These are phyloP conservation scores for Triplophysa rosa DNA, from an alignment of 2,113 vertebrate species.

Conservation along the genomic window DNA sequence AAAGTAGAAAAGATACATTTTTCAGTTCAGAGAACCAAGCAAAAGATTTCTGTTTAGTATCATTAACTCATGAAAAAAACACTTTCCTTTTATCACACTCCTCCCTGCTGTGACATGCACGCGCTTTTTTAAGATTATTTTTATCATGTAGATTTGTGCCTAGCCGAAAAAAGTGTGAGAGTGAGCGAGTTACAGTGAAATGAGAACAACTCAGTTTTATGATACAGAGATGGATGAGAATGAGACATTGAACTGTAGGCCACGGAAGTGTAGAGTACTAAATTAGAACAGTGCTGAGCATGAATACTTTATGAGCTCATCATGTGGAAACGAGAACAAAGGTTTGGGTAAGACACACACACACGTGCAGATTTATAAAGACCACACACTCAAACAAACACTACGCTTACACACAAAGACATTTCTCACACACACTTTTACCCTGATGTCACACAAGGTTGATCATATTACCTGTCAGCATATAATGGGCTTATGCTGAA, in stretches of 20 bases:
- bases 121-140: slow-evolving; percentile 2
- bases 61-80: not conserved
- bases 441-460: slow-evolving; percentile 53
- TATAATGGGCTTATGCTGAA: slow-evolving; percentile 72
- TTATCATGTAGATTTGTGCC: not conserved
- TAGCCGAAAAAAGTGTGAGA: not conserved
- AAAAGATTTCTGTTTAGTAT: too few species aligned
- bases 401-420: slow-evolving; percentile 30
- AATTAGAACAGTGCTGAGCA: slow-evolving; percentile 56
- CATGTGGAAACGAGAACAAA: slow-evolving; percentile 62
- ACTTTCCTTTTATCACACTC: not conserved
- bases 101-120: not conserved
- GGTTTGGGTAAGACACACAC: slow-evolving; percentile 24
- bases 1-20: too few species aligned
- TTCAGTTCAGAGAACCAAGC: too few species aligned
- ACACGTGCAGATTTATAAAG: slow-evolving; percentile 56
- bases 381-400: slow-evolving; percentile 65
- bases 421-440: slow-evolving; percentile 49
- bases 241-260: slow-evolving; percentile 22
- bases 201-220: slow-evolving; percentile 3
- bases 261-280: slow-evolving; percentile 21
- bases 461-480: slow-evolving; percentile 69
- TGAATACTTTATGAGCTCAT: slow-evolving; percentile 74
- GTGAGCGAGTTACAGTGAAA: slow-evolving; percentile 1
- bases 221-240: slow-evolving; percentile 28